A percentile compares a stretch with the other conserved stretches of the same genome.
Conservation (phyloP, 2,888 invertebrate genomes). For the Gari tellinella region DNA sequence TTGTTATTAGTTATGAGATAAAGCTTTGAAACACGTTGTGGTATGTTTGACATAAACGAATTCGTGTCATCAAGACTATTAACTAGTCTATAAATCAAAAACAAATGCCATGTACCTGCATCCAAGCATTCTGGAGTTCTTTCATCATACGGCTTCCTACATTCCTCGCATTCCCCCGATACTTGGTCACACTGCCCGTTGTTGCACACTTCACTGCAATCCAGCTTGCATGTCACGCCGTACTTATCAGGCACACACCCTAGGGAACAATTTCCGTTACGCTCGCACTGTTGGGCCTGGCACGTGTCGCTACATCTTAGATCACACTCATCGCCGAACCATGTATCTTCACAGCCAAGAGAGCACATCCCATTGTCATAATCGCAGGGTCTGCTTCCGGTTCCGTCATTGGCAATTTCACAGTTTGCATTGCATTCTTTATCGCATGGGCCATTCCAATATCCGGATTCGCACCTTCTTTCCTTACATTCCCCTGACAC, state of each 20-base stretch:
- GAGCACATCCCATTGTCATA: conserved; percentile 35
- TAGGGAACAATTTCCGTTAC: conserved; percentile 34
- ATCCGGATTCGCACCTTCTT: conserved; percentile 30
- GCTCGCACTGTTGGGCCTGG: conserved; percentile 27
- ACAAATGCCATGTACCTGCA: conserved; percentile 56
- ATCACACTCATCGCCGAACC: conserved; percentile 40
- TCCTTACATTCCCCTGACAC: conserved; percentile 29
- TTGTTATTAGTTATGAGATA: too few relatives aligned
- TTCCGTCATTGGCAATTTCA: not conserved
- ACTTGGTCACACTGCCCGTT: conserved; percentile 36
- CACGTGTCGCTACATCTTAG: conserved; percentile 31
- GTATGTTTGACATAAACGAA: too few relatives aligned
- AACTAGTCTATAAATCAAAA: too few relatives aligned
- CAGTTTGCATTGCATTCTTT: conserved; percentile 37
- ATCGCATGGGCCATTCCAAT: conserved; percentile 30
- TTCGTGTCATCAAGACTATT: too few relatives aligned
- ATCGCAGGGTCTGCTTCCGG: conserved; percentile 28
- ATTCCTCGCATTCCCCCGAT: conserved; percentile 33
- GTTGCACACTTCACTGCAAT: conserved; percentile 35
- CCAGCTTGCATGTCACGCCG: conserved; percentile 26
- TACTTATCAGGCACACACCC: conserved; percentile 39
- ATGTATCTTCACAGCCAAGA: conserved; percentile 26
- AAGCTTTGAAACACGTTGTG: too few relatives aligned
- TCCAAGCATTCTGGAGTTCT: conserved; percentile 33
- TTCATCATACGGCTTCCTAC: conserved; percentile 8